Conservation (phyloP, 2,113 vertebrate species). For the Sceloporus tristichus region DNA sequence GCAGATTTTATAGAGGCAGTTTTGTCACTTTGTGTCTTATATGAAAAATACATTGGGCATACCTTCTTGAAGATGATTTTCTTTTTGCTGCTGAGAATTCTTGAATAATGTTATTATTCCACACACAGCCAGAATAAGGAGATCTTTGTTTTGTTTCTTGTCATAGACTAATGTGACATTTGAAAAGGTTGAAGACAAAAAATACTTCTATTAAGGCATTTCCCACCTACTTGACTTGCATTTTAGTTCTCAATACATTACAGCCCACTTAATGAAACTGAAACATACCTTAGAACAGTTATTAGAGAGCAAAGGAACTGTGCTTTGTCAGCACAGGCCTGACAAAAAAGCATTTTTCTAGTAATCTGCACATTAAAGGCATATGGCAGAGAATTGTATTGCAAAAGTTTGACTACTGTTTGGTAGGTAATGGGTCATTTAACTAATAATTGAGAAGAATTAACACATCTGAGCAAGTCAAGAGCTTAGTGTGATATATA, state of each 20-base stretch:
- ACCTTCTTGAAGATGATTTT: slow-evolving; percentile 34
- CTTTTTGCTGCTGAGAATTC: slow-evolving; percentile 1
- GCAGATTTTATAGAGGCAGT: slow-evolving; percentile 31
- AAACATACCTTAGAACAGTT: not conserved
- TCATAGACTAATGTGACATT: not conserved
- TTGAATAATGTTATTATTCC: slow-evolving; percentile 31
- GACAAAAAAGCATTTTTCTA: slow-evolving; percentile 28
- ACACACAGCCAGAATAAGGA: not conserved
- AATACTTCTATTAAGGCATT: slow-evolving; percentile 19
- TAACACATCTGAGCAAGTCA: not conserved
- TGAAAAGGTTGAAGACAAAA: slow-evolving; percentile 39
- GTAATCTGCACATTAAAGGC: not conserved
- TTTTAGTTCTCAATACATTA: slow-evolving; percentile 17
- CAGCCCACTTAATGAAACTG: slow-evolving; percentile 29
- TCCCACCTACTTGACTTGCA: slow-evolving; percentile 22
- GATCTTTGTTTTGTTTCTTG: slow-evolving; percentile 9
- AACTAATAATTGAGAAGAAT: not conserved
- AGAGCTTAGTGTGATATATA: not conserved
- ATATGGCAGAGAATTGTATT: not conserved
- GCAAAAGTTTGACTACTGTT: not conserved
- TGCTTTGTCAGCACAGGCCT: slow-evolving; percentile 32
- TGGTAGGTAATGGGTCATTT: not conserved
- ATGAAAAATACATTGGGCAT: slow-evolving; percentile 37
- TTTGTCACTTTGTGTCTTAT: slow-evolving; percentile 17
- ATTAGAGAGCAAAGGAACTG: slow-evolving; percentile 11